Base-by-base conservation (phyloP, 2,888 invertebrate species). In the Girardia tigrina region DNA sequence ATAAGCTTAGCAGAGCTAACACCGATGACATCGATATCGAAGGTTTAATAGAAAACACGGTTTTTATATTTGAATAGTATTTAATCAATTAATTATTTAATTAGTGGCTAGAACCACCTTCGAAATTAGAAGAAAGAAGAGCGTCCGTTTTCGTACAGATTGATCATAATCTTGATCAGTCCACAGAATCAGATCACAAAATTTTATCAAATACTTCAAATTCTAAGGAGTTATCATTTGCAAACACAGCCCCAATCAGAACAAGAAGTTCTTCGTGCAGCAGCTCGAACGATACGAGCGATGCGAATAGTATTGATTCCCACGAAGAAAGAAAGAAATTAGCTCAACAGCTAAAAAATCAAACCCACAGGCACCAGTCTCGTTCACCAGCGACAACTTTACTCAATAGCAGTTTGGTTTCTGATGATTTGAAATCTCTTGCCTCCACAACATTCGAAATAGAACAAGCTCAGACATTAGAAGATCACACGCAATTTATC, bases 251-350 rank as follows among this genome's bases (percentile, higher is more conserved):
- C 6, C 56, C n/a, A 56, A 12, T 23, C 6, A 4, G 56, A n/a
- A 56, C 56, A 56, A 56, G 56, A 56, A 56, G 56, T 56, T 56
- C 56, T 12, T 56, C 56, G 2, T 56, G 56, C 23, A 56, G 56
- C 56, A 56, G 56, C 23, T 56, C 56, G 2, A 56, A 56, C 23
- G 56, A 56, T 56, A 56, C 56, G 6, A 56, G 56, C n/a, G 56
- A 56, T 56, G 56, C 8, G n/a, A 56, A 56, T n/a, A 56, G 56
- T 23, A 23, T 56, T 4, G 56, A 56, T 56, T 56, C 56, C 4
- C 56, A 56, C 4, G 56, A 56, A 56, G 56, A 56, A 56, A n/a
- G 56, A 56, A 56, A 56, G n/a, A 56, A 56, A n/a, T 56, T 56
- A 23, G 56, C 56, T 56, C 56, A 56, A 16, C 56, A 56, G 23